Evolutionary conservation across 2,113 vertebrate genomes (phyloP), one percentile per base, ranked within the genome.

Genomic region (Pardalotus punctatus): DNA sequence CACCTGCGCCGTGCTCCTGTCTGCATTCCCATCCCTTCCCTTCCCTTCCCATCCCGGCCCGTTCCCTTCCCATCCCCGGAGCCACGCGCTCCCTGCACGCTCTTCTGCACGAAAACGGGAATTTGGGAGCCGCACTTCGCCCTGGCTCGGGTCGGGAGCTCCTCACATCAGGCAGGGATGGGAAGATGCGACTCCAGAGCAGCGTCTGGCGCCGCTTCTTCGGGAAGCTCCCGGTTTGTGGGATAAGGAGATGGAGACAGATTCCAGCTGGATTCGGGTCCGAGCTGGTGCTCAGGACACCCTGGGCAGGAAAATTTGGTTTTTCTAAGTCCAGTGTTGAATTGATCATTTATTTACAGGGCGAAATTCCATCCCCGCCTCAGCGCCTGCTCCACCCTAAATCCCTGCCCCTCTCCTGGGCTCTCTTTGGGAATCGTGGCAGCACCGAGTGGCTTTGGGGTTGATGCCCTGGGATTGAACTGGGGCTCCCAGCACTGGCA

Each of bases 201-300:
- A 5, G 4, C 1, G 21, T 4, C 24, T 69, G 36, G 65, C 58
- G 7, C 70, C 58, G 7, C 54, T 29, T 19, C 64, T 45, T 16
- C 50, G 45, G n/a, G 16, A 3, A 66, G 50, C 17, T 69, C 33
- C 40, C 14, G 6, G 14, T 1, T 6, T 70, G 45, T 21, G n/a
- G 66, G n/a, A 42, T 9, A 1, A 80, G 20, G 33, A 29, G 36
- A 4, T 13, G 42, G 31, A 58, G 7, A 23, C 6, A 33, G 43
- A 76, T 16, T 25, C 36, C 23, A 14, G 25, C 14, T n/a, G 70
- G 57, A 35, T 14, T 23, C 0, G 0, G 8, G 28, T 27, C 61
- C 65, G 31, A n/a, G 29, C 4, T 6, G 35, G 21, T 43, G 53
- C 40, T 45, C 36, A 43, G 64, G 20, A 57, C 45, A 43, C 5